These are phyloP conservation scores for Syrmaticus mikado DNA, from an alignment of 2,113 vertebrate species.

Conservation along the genomic window DNA sequence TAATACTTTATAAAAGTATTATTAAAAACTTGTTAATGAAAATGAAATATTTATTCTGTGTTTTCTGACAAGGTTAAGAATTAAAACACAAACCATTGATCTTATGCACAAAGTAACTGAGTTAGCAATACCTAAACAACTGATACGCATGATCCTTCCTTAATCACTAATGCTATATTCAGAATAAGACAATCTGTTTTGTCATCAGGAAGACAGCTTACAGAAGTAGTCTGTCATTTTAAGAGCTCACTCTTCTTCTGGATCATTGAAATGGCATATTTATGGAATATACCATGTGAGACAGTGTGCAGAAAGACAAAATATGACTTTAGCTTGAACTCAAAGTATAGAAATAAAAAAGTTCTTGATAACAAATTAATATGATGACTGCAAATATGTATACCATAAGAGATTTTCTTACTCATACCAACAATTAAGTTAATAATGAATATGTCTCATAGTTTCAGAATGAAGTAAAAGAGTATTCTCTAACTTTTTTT, in stretches of 20 bases:
- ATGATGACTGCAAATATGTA: background rate
- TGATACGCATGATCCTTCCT: background rate
- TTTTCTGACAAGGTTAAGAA: background rate
- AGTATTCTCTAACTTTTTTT: background rate
- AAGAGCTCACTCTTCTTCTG: background rate
- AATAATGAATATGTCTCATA: background rate
- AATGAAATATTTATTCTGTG: background rate
- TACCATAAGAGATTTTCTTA: background rate
- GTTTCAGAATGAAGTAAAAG: background rate
- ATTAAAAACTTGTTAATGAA: background rate
- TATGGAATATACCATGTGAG: background rate
- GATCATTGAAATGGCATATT: background rate
- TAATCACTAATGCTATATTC: background rate
- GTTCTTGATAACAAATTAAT: background rate
- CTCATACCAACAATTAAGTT: background rate
- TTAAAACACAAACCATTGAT: background rate
- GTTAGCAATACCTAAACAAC: background rate
- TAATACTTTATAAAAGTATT: background rate
- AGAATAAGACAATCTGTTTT: background rate
- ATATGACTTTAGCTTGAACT: background rate
- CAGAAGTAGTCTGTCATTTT: background rate
- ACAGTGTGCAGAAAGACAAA: background rate
- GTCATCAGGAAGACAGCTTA: background rate
- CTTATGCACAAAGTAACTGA: background rate
- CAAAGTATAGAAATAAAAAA: background rate